phyloP scores from a whole-genome alignment of 2,888 invertebrate genomes.

The Drosophila falleni region DNA sequence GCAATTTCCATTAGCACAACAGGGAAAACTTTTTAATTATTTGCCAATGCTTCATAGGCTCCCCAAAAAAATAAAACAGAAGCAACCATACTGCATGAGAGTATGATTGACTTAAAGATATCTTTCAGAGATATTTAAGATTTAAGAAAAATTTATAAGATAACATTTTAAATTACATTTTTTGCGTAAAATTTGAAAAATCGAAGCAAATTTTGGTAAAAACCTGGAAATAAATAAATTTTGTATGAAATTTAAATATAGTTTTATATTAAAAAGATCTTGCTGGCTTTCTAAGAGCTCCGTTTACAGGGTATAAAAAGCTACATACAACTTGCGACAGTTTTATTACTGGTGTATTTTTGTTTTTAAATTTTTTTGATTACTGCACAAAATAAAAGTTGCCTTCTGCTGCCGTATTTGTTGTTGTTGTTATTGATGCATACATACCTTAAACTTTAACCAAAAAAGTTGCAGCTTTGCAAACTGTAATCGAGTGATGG shows the following conservation, averaged over 20 bases:
- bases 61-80: not conserved
- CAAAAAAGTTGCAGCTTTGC: conserved; percentile 28
- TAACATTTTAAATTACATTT: too few relatives aligned
- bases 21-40: conserved; percentile 72
- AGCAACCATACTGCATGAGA: not conserved
- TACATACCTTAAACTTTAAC: conserved; percentile 47
- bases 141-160: too few relatives aligned
- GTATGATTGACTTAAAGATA: not conserved
- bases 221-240: too few relatives aligned
- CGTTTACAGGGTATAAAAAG: conserved; percentile 6
- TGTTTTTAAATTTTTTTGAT: conserved; percentile 58
- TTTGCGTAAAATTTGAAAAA: too few relatives aligned
- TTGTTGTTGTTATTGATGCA: conserved; percentile 5
- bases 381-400: conserved; percentile 49
- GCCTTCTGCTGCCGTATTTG: conserved; percentile 4
- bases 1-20: conserved; percentile 67
- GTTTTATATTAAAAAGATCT: too few relatives aligned
- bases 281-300: too few relatives aligned
- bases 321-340: not conserved
- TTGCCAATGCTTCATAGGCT: conserved; percentile 66
- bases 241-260: too few relatives aligned
- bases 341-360: conserved; percentile 26
- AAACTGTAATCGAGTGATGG: conserved; percentile 3
- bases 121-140: not conserved
- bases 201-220: too few relatives aligned